Conservation (phyloP, 2,797 vertebrate genomes). For the Dermochelys coriacea region DNA sequence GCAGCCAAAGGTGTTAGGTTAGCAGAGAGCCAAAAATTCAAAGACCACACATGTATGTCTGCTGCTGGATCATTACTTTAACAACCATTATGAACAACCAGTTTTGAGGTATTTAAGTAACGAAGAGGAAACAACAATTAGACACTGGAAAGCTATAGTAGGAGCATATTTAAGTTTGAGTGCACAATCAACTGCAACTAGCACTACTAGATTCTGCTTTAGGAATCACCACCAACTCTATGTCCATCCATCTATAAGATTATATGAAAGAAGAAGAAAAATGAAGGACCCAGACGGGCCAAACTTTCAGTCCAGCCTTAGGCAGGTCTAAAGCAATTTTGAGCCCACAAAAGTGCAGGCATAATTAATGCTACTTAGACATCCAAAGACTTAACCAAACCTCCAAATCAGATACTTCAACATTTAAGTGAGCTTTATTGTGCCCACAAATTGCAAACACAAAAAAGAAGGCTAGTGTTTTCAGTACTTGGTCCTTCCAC, state of each 20-base stretch:
- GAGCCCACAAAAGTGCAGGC: neutral
- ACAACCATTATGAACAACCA: neutral
- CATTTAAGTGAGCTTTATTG: neutral
- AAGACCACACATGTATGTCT: neutral
- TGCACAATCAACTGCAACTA: neutral
- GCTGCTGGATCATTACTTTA: neutral
- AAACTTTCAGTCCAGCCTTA: neutral
- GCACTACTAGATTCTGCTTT: neutral
- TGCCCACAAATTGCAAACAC: neutral
- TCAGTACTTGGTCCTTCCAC: neutral
- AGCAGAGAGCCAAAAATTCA: neutral
- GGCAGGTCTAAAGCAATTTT: neutral
- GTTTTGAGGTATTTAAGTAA: neutral
- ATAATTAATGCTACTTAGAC: neutral
- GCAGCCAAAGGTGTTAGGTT: neutral
- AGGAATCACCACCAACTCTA: neutral
- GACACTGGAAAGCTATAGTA: neutral
- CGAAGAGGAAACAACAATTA: neutral
- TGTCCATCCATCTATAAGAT: neutral
- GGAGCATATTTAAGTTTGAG: neutral
- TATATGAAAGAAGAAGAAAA: slow-evolving; percentile 1
- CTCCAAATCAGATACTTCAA: neutral
- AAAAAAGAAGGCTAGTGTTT: neutral
- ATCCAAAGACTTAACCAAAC: neutral
- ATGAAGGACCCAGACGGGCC: neutral